Conservation (phyloP, 2,888 invertebrate species). For the Monopis laevigella region DNA sequence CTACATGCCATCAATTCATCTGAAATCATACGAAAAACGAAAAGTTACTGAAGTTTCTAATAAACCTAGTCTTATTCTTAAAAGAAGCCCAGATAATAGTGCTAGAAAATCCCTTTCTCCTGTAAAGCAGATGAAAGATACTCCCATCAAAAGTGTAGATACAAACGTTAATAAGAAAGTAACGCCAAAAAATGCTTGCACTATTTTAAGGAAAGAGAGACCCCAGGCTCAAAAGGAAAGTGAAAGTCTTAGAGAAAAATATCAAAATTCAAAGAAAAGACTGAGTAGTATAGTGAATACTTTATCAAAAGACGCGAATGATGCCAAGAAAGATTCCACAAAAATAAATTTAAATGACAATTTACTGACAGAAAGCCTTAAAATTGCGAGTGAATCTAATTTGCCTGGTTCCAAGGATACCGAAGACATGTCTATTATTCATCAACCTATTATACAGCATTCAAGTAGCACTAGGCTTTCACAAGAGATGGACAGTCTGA, state of each 20-base stretch:
- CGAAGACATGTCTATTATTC: slow-evolving; percentile 52
- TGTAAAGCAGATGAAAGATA: slow-evolving; percentile 36
- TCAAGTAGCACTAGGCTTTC: slow-evolving; percentile 50
- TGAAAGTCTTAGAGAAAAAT: slow-evolving; percentile 61
- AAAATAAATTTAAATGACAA: slow-evolving; percentile 43
- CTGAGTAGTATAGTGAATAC: slow-evolving; percentile 64
- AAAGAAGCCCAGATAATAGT: slow-evolving; percentile 41
- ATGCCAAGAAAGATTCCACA: slow-evolving; percentile 41
- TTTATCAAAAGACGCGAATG: slow-evolving; percentile 47
- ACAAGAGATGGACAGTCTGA: slow-evolving; percentile 71
- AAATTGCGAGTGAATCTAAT: not conserved
- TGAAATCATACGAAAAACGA: slow-evolving; percentile 42
- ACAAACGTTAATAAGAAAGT: slow-evolving; percentile 30
- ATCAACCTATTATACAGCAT: slow-evolving; percentile 53
- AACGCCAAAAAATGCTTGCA: slow-evolving; percentile 18
- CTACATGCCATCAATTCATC: slow-evolving; percentile 20
- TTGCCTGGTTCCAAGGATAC: slow-evolving; percentile 19
- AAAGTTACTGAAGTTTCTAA: slow-evolving; percentile 38
- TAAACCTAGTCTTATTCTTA: slow-evolving; percentile 56
- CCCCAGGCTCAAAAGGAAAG: slow-evolving; percentile 59
- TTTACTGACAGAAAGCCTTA: slow-evolving; percentile 17
- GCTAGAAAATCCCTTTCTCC: slow-evolving; percentile 41
- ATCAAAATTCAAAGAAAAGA: slow-evolving; percentile 65
- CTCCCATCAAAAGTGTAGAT: slow-evolving; percentile 27
- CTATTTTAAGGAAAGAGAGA: slow-evolving; percentile 49